Percentiles rank a stretch among this genome's conserved stretches.
Conservation (phyloP, 1,140 invertebrate genomes). For the Patella vulgata region DNA sequence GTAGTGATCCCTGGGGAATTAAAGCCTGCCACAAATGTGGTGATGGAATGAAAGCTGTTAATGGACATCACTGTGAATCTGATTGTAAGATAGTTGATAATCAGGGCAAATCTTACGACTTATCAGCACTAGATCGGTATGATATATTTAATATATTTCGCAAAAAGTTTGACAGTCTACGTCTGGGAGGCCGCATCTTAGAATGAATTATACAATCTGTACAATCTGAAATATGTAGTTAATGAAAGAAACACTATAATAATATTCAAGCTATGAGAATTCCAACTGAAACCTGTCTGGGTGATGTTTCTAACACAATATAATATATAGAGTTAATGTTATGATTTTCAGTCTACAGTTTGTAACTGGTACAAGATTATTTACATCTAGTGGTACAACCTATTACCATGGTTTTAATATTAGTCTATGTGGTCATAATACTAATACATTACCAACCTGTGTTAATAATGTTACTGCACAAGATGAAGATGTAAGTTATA, state of each 20-base stretch:
- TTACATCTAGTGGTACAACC: slow-evolving; percentile 72
- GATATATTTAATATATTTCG: slow-evolving; percentile 7
- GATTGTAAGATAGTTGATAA: slow-evolving; percentile 53
- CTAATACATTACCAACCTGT: slow-evolving; percentile 61
- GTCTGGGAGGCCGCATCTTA: no score
- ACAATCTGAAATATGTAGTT: no score
- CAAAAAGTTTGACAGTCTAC: not conserved
- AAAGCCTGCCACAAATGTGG: slow-evolving; percentile 71
- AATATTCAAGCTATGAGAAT: no score
- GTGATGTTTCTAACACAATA: no score
- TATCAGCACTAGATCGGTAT: slow-evolving; percentile 67
- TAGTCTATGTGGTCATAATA: slow-evolving; percentile 69
- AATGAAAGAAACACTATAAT: no score
- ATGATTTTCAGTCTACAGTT: slow-evolving; percentile 59
- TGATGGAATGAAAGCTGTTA: slow-evolving; percentile 50
- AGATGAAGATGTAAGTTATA: slow-evolving; percentile 24
- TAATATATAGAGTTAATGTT: no score
- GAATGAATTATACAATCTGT: no score
- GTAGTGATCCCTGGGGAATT: slow-evolving; percentile 66
- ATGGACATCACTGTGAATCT: slow-evolving; percentile 49
- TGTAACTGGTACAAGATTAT: slow-evolving; percentile 61
- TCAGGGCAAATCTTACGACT: slow-evolving; percentile 65
- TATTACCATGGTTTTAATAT: slow-evolving; percentile 74
- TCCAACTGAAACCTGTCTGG: no score
- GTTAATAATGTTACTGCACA: slow-evolving; percentile 65